These are phyloP conservation scores for Cheumatopsyche charites DNA, from an alignment of 1,140 invertebrate genomes.

Conservation along the genomic window DNA sequence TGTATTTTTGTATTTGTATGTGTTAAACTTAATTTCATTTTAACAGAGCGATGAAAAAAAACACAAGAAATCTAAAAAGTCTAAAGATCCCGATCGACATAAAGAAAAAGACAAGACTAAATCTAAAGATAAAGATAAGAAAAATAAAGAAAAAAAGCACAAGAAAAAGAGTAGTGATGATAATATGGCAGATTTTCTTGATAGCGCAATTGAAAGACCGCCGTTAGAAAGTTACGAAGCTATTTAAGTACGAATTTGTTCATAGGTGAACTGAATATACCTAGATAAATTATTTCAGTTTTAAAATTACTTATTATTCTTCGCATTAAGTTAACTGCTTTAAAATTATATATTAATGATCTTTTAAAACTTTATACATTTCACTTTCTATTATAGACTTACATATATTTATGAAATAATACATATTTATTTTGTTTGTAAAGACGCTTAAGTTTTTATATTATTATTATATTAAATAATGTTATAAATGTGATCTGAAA, in stretches of 20 bases:
- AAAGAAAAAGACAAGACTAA: slow-evolving; percentile 33
- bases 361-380: no score
- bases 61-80: slow-evolving; percentile 60
- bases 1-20: neutral
- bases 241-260: slow-evolving; percentile 48
- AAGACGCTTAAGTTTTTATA: no score
- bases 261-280: no score
- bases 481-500: no score
- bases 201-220: slow-evolving; percentile 7
- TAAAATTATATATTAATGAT: no score
- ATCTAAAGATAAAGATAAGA: slow-evolving; percentile 51
- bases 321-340: no score
- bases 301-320: no score
- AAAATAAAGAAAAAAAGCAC: slow-evolving; percentile 58
- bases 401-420: no score
- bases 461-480: no score
- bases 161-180: slow-evolving; percentile 54
- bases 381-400: no score
- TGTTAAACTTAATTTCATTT: slow-evolving; percentile 15
- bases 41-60: slow-evolving; percentile 53
- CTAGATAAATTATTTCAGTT: no score
- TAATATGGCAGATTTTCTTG: slow-evolving; percentile 43
- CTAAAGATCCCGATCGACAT: slow-evolving; percentile 57
- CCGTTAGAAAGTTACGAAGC: slow-evolving; percentile 52
- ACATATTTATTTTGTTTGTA: no score